Percentiles rank a stretch among this genome's conserved stretches.
phyloP scores from a whole-genome alignment of 1,140 invertebrate species.

The Ceratoteleas bidentatus region DNA sequence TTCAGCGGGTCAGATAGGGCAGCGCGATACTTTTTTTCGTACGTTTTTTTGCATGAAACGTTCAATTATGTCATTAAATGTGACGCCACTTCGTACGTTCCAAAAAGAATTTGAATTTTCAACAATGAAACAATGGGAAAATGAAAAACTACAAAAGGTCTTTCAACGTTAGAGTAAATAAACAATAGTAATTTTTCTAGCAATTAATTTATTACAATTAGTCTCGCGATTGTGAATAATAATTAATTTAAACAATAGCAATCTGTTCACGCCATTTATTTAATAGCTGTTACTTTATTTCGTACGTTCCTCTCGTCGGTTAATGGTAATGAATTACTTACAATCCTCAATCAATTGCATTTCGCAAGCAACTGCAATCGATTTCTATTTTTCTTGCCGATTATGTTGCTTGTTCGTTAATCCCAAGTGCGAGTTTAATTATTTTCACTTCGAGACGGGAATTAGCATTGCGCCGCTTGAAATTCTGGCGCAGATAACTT shows the following conservation, averaged over 20 bases:
- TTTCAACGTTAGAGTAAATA: no score
- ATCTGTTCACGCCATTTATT: conserved; percentile 20
- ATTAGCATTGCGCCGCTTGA: background rate
- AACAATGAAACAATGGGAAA: no score
- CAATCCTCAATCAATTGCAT: conserved; percentile 17
- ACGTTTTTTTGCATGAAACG: conserved; percentile 25
- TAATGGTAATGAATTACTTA: conserved; percentile 12
- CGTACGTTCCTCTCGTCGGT: conserved; percentile 12
- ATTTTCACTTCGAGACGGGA: background rate
- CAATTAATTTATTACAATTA: no score
- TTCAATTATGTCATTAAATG: no score
- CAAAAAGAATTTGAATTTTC: no score
- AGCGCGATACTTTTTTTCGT: background rate
- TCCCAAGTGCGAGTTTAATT: conserved; percentile 16
- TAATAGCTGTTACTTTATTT: conserved; percentile 40
- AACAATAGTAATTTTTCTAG: no score
- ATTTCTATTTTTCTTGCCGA: conserved; percentile 18
- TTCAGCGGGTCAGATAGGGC: conserved; percentile 25
- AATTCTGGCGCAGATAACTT: conserved; percentile 9
- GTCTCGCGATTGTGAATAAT: no score
- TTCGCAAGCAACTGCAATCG: conserved; percentile 27
- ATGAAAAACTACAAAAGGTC: no score
- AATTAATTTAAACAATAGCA: conserved; percentile 12
- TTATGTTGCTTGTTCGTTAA: conserved; percentile 31
- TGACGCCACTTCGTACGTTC: no score